A percentile compares a stretch with the other conserved stretches of the same genome.
Conservation (phyloP, 1,140 invertebrate genomes). For the Sogatella furcifera region DNA sequence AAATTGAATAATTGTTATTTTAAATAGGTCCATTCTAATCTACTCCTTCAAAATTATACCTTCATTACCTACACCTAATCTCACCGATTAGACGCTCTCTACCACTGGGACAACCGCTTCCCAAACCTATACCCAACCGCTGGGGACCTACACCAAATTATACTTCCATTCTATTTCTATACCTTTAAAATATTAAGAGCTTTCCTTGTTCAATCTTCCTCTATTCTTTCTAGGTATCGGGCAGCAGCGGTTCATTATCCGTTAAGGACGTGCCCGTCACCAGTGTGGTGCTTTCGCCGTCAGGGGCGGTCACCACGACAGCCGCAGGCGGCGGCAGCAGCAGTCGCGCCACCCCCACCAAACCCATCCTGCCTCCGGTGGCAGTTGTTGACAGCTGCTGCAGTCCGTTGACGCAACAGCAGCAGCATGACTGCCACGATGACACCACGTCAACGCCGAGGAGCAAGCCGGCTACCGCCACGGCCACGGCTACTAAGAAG, state of each 20-base stretch:
- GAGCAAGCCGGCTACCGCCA: slow-evolving; percentile 24
- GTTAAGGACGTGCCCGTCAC: not conserved
- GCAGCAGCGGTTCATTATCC: not conserved
- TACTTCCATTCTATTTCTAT: too few species aligned
- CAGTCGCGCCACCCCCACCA: not conserved
- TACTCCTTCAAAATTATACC: too few species aligned
- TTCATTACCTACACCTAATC: too few species aligned
- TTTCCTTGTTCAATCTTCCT: too few species aligned
- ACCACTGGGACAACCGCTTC: too few species aligned
- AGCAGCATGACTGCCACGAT: slow-evolving; percentile 45
- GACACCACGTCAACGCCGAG: slow-evolving; percentile 28
- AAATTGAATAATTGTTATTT: too few species aligned
- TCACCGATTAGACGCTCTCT: too few species aligned
- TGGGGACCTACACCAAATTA: too few species aligned
- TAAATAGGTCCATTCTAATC: too few species aligned
- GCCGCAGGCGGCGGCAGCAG: not conserved
- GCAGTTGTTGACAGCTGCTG: slow-evolving; percentile 31
- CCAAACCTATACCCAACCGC: too few species aligned
- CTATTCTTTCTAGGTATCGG: not conserved
- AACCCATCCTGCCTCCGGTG: slow-evolving; percentile 34
- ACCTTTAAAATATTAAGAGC: too few species aligned
- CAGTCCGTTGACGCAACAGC: slow-evolving; percentile 39
- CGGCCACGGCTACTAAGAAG: slow-evolving; percentile 28
- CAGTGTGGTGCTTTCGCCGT: not conserved
- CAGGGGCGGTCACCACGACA: not conserved